Percentiles rank a stretch among this genome's conserved stretches.
phyloP scores from a whole-genome alignment of 1,140 invertebrate species.

The Heliothis subflexa region DNA sequence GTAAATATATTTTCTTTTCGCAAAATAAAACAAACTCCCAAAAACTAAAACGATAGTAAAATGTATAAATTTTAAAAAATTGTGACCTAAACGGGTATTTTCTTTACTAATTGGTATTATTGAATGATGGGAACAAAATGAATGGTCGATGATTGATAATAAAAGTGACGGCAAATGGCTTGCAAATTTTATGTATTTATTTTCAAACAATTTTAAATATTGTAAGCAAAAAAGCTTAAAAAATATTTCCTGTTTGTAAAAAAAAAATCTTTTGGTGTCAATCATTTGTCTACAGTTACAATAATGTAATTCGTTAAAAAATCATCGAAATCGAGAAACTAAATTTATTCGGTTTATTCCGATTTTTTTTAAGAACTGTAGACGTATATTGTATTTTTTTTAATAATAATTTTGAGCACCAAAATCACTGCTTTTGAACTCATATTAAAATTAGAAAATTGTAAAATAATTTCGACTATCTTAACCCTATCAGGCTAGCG shows the following conservation, averaged over 20 bases:
- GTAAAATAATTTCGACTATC: background rate
- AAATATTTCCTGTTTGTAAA: background rate
- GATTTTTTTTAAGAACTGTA: no score
- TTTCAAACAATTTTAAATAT: slow-evolving; percentile 2
- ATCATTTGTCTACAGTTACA: background rate
- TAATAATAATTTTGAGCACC: background rate
- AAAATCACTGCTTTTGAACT: slow-evolving; percentile 9
- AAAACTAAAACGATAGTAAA: slow-evolving; percentile 16
- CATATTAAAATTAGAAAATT: background rate
- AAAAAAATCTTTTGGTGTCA: background rate
- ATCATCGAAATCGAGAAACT: no score
- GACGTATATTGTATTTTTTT: background rate
- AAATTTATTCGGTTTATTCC: no score
- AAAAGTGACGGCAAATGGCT: background rate
- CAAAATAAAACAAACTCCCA: slow-evolving; percentile 8
- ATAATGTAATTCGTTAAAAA: no score
- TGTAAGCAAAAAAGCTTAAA: background rate
- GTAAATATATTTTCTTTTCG: background rate
- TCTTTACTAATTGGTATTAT: slow-evolving; percentile 41
- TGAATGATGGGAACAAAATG: slow-evolving; percentile 44
- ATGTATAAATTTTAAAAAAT: slow-evolving; percentile 39
- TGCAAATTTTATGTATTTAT: background rate
- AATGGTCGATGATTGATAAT: background rate
- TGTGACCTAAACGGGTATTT: slow-evolving; percentile 33
- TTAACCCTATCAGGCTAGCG: background rate